Evolutionary conservation across 2,113 vertebrate genomes (phyloP).

Genomic region (Daphoenositta chrysoptera): DNA sequence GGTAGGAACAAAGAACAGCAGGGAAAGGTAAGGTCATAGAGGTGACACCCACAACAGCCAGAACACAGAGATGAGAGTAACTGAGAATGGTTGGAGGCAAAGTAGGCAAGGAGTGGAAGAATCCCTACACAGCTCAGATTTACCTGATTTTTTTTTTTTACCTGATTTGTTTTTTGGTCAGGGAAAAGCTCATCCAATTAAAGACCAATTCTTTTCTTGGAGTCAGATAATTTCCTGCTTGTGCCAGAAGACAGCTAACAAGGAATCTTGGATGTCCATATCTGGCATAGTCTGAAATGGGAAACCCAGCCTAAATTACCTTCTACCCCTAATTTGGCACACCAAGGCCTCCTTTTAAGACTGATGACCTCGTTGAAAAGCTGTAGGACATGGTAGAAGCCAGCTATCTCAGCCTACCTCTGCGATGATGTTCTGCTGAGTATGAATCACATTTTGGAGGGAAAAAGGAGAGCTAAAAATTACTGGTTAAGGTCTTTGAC

Average conservation of each 20-base stretch:
- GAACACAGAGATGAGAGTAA: rapidly evolving
- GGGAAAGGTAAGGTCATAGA: neutral
- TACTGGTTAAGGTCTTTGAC: neutral
- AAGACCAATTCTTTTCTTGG: neutral
- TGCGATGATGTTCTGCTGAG: neutral
- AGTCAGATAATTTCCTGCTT: neutral
- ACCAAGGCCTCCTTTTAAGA: neutral
- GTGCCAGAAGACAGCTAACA: rapidly evolving
- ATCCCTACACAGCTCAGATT: neutral
- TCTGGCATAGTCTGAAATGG: neutral
- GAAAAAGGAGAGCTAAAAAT: neutral
- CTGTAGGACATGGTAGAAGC: neutral
- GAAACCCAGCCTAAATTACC: neutral
- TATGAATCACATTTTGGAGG: neutral
- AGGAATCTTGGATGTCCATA: neutral
- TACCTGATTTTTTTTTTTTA: too few species aligned
- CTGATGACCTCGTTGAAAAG: neutral
- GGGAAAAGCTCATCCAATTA: neutral
- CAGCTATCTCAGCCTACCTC: neutral
- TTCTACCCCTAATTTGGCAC: neutral
- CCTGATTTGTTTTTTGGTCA: too few species aligned
- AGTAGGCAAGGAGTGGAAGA: neutral
- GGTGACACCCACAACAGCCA: neutral
- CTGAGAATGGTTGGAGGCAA: neutral
- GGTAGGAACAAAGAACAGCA: neutral